Conservation (phyloP, 1,140 invertebrate genomes). For the Geopemphigus sp. region DNA sequence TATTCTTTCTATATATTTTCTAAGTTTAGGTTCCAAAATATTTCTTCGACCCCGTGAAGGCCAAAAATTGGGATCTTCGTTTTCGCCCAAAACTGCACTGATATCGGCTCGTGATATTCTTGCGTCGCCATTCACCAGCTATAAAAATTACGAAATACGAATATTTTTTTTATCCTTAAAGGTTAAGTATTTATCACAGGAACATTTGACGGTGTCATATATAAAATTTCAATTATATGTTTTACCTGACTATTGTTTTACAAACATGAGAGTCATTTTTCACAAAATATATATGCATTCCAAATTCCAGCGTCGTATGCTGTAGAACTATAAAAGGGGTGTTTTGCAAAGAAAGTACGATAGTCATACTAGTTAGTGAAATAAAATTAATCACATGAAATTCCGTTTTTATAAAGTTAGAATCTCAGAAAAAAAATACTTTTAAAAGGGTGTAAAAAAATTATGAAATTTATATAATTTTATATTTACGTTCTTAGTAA, state of each 20-base stretch:
- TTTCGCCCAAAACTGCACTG: slow-evolving; percentile 50
- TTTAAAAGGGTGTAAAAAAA: too few relatives aligned
- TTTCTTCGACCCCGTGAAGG: slow-evolving; percentile 51
- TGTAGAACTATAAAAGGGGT: not conserved
- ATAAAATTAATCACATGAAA: not conserved
- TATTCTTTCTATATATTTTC: slow-evolving; percentile 24
- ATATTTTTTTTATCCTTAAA: not conserved
- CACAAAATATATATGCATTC: not conserved
- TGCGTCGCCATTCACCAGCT: slow-evolving; percentile 12
- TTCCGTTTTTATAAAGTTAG: too few relatives aligned
- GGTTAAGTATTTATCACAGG: slow-evolving; percentile 1
- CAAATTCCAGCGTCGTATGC: not conserved
- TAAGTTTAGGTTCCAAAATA: slow-evolving; percentile 22
- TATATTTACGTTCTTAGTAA: too few relatives aligned
- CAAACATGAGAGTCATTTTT: slow-evolving; percentile 16
- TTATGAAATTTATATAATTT: too few relatives aligned
- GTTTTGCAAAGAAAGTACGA: not conserved
- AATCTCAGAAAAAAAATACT: too few relatives aligned
- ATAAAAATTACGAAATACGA: not conserved
- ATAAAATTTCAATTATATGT: slow-evolving; percentile 5
- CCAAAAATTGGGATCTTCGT: slow-evolving; percentile 51
- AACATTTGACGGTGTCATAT: not conserved
- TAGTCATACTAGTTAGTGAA: not conserved
- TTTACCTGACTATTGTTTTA: not conserved
- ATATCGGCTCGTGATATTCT: slow-evolving; percentile 50